phyloP scores from a whole-genome alignment of 2,888 invertebrate genomes.

The Orchestes rusci region DNA sequence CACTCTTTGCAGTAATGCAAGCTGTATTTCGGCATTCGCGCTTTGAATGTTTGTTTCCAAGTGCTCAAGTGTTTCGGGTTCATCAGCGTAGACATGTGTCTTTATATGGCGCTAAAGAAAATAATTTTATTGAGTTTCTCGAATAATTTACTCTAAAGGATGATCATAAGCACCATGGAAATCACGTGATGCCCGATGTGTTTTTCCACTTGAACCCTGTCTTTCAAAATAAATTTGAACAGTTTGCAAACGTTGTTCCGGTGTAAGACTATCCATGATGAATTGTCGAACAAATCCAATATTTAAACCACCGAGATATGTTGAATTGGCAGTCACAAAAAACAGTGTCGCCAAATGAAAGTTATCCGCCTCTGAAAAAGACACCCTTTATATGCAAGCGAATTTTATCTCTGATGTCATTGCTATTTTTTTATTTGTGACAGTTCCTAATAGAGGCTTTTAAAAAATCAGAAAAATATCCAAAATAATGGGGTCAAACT shows the following conservation, averaged over 20 bases:
- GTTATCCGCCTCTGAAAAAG: constrained; percentile 4
- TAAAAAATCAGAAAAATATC: too few species aligned
- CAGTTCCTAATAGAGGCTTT: too few species aligned
- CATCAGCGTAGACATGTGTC: constrained; percentile 22
- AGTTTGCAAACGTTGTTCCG: constrained; percentile 2
- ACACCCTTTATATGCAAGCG: constrained; percentile 2
- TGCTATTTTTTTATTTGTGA: too few species aligned
- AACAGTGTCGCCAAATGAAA: constrained; percentile 4
- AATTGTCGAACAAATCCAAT: constrained; percentile 3
- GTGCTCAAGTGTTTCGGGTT: constrained; percentile 20
- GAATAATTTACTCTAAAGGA: neutral
- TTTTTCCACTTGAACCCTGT: constrained; percentile 3
- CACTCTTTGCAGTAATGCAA: constrained; percentile 8
- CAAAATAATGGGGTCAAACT: too few species aligned
- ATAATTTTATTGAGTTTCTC: constrained; percentile 9
- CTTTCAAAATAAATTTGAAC: constrained; percentile 1
- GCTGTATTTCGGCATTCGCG: constrained; percentile 29
- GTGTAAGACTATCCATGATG: constrained; percentile 1
- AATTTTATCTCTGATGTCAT: constrained; percentile 6
- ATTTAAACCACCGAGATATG: neutral
- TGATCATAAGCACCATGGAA: neutral
- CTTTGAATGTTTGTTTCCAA: constrained; percentile 18
- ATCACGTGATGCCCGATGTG: constrained; percentile 3
- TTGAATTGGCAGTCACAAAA: constrained; percentile 2
- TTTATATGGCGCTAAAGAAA: constrained; percentile 19